phyloP scores from a whole-genome alignment of 2,797 vertebrate species.

The Ceyx erithaca region DNA sequence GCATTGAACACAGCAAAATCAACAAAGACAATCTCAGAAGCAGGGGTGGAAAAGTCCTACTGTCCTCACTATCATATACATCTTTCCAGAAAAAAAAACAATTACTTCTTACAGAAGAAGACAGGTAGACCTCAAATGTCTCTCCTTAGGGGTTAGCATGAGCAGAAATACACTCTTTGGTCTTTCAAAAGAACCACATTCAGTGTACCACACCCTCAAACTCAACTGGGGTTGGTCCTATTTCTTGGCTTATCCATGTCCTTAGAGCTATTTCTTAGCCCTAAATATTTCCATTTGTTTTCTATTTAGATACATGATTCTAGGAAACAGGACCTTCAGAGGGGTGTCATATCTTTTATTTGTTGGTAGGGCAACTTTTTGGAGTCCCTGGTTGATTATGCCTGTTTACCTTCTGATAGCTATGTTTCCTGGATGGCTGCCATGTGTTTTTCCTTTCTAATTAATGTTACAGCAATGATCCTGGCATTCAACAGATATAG shows the following conservation, averaged over 20 bases:
- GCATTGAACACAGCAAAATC: neutral
- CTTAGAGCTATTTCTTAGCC: neutral
- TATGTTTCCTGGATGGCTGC: conserved; percentile 43
- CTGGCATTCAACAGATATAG: conserved; percentile 39
- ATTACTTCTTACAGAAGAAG: neutral
- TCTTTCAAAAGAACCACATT: neutral
- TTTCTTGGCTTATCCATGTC: neutral
- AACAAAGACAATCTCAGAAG: neutral
- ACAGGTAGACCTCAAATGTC: neutral
- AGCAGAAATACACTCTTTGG: neutral
- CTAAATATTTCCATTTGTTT: neutral
- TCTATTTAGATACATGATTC: neutral
- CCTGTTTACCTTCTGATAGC: conserved; percentile 42
- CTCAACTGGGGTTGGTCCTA: neutral
- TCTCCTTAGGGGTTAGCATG: neutral
- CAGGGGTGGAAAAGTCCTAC: neutral
- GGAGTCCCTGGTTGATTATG: conserved; percentile 1
- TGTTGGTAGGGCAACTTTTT: conserved; percentile 1
- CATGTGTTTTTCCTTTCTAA: conserved; percentile 33
- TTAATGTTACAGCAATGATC: conserved; percentile 38
- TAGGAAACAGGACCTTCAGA: conserved; percentile 14
- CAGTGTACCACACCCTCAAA: neutral
- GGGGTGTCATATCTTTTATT: neutral
- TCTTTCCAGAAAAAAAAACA: neutral
- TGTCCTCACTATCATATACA: neutral